Conservation (phyloP, 2,888 invertebrate species). For the Acleris cristana region DNA sequence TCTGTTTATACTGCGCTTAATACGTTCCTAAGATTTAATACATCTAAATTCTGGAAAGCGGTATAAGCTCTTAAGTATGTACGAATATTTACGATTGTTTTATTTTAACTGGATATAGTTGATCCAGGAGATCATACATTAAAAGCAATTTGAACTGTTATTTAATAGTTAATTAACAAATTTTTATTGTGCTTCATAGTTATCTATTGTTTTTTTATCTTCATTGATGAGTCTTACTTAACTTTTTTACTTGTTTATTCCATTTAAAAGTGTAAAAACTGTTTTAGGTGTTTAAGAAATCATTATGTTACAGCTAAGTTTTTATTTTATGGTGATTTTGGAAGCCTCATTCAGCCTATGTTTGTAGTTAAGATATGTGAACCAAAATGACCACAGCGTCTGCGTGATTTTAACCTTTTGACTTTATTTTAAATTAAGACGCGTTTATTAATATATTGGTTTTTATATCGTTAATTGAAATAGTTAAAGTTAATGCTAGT, state of each 20-base stretch:
- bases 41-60: too few relatives aligned
- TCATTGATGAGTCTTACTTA: constrained; percentile 14
- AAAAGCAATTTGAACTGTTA: constrained; percentile 32
- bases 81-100: not conserved
- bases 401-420: constrained; percentile 30
- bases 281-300: constrained; percentile 13
- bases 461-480: not conserved
- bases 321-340: not conserved
- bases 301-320: not conserved
- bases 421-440: not conserved
- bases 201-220: constrained; percentile 26
- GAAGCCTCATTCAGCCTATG: constrained; percentile 13
- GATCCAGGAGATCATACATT: constrained; percentile 19
- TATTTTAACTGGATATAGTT: not conserved
- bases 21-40: too few relatives aligned
- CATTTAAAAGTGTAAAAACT: constrained; percentile 21
- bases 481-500: not conserved
- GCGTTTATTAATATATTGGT: constrained; percentile 2
- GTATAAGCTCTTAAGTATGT: too few relatives aligned
- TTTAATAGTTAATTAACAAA: constrained; percentile 32
- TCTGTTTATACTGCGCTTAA: too few relatives aligned
- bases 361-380: constrained; percentile 7
- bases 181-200: constrained; percentile 28
- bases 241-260: constrained; percentile 29
- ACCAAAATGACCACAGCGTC: constrained; percentile 4